Percentiles rank a stretch among this genome's conserved stretches.
These are phyloP conservation scores for Pseudanteris insignis DNA, from an alignment of 2,888 invertebrate species.

Conservation along the genomic window DNA sequence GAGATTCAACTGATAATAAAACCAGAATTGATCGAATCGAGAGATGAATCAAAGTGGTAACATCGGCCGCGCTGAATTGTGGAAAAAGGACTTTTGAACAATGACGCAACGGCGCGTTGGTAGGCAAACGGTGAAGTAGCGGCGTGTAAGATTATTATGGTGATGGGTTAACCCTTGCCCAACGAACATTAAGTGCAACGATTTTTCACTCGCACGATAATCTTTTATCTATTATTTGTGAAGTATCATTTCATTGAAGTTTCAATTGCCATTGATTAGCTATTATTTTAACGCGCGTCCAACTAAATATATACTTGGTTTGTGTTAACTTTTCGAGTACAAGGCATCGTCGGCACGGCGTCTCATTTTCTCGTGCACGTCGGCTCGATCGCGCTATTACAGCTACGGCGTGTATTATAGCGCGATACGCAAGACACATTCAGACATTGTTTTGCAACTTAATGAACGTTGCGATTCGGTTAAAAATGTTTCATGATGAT, in stretches of 20 bases:
- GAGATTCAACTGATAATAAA: slow-evolving; percentile 25
- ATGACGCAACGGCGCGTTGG: slow-evolving; percentile 1
- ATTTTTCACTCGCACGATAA: slow-evolving; percentile 10
- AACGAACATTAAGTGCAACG: slow-evolving; percentile 1
- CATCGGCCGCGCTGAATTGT: slow-evolving; percentile 2
- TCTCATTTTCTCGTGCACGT: too few relatives aligned
- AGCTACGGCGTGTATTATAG: too few relatives aligned
- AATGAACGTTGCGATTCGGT: too few relatives aligned
- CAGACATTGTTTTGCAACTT: too few relatives aligned
- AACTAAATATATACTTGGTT: too few relatives aligned
- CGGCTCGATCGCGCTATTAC: too few relatives aligned
- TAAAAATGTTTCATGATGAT: too few relatives aligned
- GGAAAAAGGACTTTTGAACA: slow-evolving; percentile 6
- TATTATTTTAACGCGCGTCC: too few relatives aligned
- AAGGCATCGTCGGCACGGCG: too few relatives aligned
- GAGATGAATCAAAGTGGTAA: slow-evolving; percentile 21
- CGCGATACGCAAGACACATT: too few relatives aligned
- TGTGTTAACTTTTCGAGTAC: too few relatives aligned
- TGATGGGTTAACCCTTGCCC: slow-evolving; percentile 13
- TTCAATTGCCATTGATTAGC: not conserved
- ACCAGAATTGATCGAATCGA: slow-evolving; percentile 27
- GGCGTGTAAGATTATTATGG: not conserved
- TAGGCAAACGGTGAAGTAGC: not conserved
- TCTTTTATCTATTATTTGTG: not conserved
- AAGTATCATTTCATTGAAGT: slow-evolving; percentile 4